These are phyloP conservation scores for Deroplatys truncata DNA, from an alignment of 2,888 invertebrate species.

Conservation along the genomic window DNA sequence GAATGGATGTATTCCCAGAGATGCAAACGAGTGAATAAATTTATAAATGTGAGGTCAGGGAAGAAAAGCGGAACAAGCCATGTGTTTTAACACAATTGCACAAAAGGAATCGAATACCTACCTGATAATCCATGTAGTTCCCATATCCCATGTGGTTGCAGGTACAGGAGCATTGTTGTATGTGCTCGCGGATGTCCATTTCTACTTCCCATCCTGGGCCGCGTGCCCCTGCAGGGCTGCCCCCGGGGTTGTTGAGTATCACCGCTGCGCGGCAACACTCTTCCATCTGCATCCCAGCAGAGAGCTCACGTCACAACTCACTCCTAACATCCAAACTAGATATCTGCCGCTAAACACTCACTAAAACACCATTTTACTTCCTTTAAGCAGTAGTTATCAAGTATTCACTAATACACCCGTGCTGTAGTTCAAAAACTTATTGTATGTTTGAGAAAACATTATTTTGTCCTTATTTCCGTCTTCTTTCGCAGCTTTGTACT, in stretches of 20 bases:
- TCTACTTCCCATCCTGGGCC: constrained; percentile 55
- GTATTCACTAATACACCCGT: background rate
- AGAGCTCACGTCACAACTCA: background rate
- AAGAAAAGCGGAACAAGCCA: background rate
- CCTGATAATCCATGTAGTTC: constrained; percentile 88
- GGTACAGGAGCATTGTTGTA: constrained; percentile 83
- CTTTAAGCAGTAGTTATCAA: background rate
- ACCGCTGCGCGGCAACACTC: constrained; percentile 26
- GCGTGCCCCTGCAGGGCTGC: constrained; percentile 49
- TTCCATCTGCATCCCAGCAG: constrained; percentile 25
- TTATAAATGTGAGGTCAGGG: background rate
- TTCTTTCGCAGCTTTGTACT: background rate
- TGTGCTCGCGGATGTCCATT: constrained; percentile 82
- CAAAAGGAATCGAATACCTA: constrained; percentile 40
- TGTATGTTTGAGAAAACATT: background rate
- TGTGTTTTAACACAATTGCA: background rate
- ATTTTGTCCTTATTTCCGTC: background rate
- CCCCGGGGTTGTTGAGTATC: constrained; percentile 42
- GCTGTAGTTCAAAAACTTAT: no score
- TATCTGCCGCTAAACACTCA: background rate
- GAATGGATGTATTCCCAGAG: background rate
- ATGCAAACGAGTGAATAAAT: no score
- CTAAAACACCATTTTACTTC: background rate
- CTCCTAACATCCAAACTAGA: background rate
- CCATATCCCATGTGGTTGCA: constrained; percentile 94